Evolutionary conservation across 1,140 invertebrate species (phyloP).

Genomic region (Dendrolimus kikuchii): DNA sequence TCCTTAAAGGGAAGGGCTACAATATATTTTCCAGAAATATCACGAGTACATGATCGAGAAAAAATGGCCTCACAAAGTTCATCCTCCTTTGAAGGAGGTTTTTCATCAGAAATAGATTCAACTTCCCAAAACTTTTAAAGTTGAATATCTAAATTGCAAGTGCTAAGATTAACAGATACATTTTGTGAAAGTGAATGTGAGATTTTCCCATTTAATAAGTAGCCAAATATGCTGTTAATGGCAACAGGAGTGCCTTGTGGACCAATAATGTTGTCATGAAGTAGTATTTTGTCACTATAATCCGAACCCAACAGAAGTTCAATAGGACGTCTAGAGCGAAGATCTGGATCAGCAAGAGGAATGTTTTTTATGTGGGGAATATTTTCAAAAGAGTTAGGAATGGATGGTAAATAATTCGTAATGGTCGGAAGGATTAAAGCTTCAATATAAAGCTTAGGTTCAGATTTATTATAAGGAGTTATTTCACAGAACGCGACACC

Average conservation of each 20-base stretch:
- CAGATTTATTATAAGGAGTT: not conserved
- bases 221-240: constrained; percentile 8
- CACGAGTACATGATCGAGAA: constrained; percentile 2
- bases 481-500: not conserved
- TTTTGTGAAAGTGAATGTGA: not conserved
- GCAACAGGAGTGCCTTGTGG: constrained; percentile 6
- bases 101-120: constrained; percentile 6
- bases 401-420: too few species aligned
- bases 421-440: not conserved
- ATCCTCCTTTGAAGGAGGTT: constrained; percentile 1
- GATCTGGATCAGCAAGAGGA: not conserved
- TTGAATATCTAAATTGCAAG: constrained; percentile 1
- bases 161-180: not conserved
- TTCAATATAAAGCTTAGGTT: not conserved
- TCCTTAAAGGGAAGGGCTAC: not conserved
- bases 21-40: constrained; percentile 1
- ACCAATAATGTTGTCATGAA: constrained; percentile 4
- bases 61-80: constrained; percentile 5
- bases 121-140: constrained; percentile 8
- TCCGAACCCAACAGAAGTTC: constrained; percentile 6
- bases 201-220: constrained; percentile 3
- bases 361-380: too few species aligned
- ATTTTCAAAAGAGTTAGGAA: too few species aligned
- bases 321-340: constrained; percentile 7
- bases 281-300: constrained; percentile 3